These are phyloP conservation scores for Hippolais icterina DNA, from an alignment of 2,113 vertebrate genomes.

Conservation along the genomic window DNA sequence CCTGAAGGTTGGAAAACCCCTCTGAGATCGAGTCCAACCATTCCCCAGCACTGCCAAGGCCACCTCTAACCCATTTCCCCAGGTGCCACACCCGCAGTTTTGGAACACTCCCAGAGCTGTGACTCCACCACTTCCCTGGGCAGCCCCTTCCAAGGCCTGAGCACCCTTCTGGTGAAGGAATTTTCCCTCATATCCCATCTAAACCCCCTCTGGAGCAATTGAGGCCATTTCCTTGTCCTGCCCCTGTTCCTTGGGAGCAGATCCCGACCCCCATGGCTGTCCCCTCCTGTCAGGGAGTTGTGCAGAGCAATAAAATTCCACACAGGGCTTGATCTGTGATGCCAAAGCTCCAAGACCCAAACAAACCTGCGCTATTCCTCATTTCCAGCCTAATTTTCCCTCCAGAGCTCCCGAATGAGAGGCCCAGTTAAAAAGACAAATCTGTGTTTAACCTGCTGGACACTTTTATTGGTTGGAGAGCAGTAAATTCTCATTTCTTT, in stretches of 20 bases:
- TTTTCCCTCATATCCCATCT: background rate
- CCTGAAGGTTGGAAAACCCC: background rate
- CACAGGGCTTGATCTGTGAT: background rate
- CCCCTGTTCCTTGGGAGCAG: background rate
- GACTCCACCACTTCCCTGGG: background rate
- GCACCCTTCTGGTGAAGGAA: background rate
- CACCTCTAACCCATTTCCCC: background rate
- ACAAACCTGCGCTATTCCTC: background rate
- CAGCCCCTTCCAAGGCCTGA: background rate
- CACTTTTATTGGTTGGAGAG: background rate
- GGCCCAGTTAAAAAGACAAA: background rate
- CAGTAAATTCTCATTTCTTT: background rate
- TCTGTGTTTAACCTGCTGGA: background rate
- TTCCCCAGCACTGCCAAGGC: background rate
- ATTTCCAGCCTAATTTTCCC: background rate
- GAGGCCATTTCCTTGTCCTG: background rate
- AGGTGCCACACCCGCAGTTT: background rate
- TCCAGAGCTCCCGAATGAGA: background rate
- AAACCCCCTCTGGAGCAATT: background rate
- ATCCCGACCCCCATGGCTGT: accelerated
- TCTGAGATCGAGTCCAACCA: background rate
- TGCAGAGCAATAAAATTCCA: background rate
- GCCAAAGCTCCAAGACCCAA: background rate
- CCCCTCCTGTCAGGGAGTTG: background rate
- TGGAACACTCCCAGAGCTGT: background rate